Base-by-base conservation (phyloP, 2,888 invertebrate genomes). In the Cephus runcator region DNA sequence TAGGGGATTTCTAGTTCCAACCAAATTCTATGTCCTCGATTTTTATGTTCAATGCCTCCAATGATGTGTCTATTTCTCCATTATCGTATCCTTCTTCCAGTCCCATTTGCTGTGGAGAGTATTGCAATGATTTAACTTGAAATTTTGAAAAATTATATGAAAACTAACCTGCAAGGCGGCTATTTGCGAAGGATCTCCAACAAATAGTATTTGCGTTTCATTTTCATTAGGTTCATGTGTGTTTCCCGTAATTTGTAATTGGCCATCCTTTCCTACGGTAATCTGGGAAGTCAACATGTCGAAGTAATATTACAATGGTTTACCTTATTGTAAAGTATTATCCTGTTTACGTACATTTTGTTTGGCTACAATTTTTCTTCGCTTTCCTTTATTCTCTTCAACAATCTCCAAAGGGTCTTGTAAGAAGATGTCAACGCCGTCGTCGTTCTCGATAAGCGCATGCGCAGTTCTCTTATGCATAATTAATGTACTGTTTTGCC, bases 401-500 rank as follows among this genome's bases (percentile, higher is more conserved):
- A 83, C 56, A 23, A 71, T 34, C n/a, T 77, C 75, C 79, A 75
- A 31, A 77, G 34, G 69, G 35, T 78, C 34, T 77, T 82, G 75
- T 31, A 85, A 81, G 81, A 83, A 83, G 75, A 92, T 87, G 81
- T 92, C 92, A 11, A 90, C 89, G 0, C 91, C 92, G 80, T 92
- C 92, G 34, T 91, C 91, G 23, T 90, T 90, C 12, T 92, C 89
- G 40, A 92, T 83, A n/a, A 92, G 86, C 36, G 91, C 93, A 84
- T 95, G 95, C 35, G 93, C 93, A 3, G 93, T 93, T 80, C 94
- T 92, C 86, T 93, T 94, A 87, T 95, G 95, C 92, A 94, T 93
- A 73, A 93, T 92, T 30, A 95, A 90, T 1, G 94, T 94, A 30
- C 94, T 93, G 68, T 93, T 93, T 86, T 94, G 94, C 68, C 95